Base-by-base conservation (phyloP, 2,888 invertebrate species). In the Phania funesta region DNA sequence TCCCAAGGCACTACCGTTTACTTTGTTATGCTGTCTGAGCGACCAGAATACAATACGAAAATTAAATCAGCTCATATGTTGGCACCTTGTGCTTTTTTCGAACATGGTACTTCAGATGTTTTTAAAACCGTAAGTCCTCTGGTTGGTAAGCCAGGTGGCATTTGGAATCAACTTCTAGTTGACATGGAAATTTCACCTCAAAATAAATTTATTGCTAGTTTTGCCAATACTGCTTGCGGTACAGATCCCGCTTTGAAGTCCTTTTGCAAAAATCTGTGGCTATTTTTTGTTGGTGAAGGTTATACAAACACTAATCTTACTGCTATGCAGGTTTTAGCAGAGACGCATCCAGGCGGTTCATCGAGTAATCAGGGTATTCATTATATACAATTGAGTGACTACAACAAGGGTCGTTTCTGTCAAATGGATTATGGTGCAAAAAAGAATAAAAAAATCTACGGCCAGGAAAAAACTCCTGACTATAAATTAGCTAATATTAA, bases 41-140 rank as follows among this genome's bases (percentile, higher is more conserved):
- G 70, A 0, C 87, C 87, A 0, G 87, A 88, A 38, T 90, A 90
- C 60, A 90, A 90, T 82, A 32, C 50, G 0, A 87, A 87, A 80
- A 87, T 90, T 5, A 87, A 87, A 50, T 87, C 89, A 1, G 90
- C 85, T 1, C 88, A 90, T 80, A 29, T 90, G 82, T 35, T 90
- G 77, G 90, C 90, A 1, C 90, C 90, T 0, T 87, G 89, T 48
- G 90, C 89, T 6, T 90, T 83, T 83, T 93, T 94, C 92, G 92
- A 91, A 3, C 90, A 94, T 82, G 92, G 93, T 81, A 87, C 86
- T 6, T 92, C 91, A 77, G 89, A 90, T 0, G 1, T 87, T 1
- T 88, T 93, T 16, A 86, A 86, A 3, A 26, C 88, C 6, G 82
- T 94, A 0, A 86, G 92, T 0, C 89, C 90, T 0, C 89, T 89